A percentile compares a stretch with the other conserved stretches of the same genome.
These are phyloP conservation scores for Myodes glareolus DNA, from an alignment of 2,113 vertebrate genomes.

Conservation along the genomic window DNA sequence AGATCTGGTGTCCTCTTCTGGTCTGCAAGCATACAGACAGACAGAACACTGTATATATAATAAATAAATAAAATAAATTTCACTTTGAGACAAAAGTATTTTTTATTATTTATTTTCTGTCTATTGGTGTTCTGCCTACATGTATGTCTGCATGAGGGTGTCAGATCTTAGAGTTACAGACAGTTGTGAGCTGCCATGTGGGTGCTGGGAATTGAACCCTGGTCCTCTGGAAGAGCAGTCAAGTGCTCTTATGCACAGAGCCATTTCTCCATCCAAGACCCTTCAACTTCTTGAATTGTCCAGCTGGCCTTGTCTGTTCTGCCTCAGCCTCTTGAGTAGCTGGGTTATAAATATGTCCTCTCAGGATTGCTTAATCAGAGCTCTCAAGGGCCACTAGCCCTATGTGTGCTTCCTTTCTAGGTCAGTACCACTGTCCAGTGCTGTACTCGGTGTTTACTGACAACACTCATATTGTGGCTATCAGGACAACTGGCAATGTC, in stretches of 20 bases:
- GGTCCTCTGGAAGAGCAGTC: background rate
- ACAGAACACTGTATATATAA: too few relatives aligned
- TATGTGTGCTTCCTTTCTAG: constrained; percentile 79
- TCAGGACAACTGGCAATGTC: constrained; percentile 96
- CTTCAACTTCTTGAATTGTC: background rate
- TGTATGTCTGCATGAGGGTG: background rate
- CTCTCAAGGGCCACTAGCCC: background rate
- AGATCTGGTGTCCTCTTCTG: too few relatives aligned
- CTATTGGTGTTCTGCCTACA: background rate
- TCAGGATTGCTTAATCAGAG: background rate
- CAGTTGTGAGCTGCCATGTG: background rate
- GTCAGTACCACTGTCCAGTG: constrained; percentile 97
- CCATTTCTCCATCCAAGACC: background rate
- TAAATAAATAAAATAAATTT: too few relatives aligned
- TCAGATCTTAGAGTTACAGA: background rate
- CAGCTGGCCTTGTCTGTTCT: background rate
- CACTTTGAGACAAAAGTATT: background rate
- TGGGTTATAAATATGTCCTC: background rate
- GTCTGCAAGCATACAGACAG: too few relatives aligned
- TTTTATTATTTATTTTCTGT: background rate
- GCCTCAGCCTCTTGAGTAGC: background rate
- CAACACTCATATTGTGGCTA: constrained; percentile 95
- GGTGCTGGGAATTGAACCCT: background rate
- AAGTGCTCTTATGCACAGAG: background rate
- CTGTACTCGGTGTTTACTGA: constrained; percentile 97